A percentile compares a stretch with the other conserved stretches of the same genome.
These are phyloP conservation scores for Galerucella nymphaeae DNA, from an alignment of 2,888 invertebrate genomes.

Conservation along the genomic window DNA sequence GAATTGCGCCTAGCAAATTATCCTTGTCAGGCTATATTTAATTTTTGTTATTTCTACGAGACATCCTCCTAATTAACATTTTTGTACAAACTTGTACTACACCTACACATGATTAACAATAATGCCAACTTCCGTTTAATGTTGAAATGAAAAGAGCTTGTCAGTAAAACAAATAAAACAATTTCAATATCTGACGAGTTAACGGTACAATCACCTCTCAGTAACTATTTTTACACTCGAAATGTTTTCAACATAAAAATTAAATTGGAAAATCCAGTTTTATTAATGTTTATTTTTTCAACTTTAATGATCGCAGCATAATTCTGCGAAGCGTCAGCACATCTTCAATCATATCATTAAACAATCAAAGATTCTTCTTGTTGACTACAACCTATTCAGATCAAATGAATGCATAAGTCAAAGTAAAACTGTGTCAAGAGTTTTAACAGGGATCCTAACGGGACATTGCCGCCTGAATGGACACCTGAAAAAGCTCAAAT, in stretches of 20 bases:
- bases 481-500: no score
- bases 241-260: slow-evolving; percentile 6
- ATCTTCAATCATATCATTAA: no score
- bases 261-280: not conserved
- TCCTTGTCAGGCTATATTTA: not conserved
- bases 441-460: no score
- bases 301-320: not conserved
- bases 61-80: not conserved
- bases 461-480: no score
- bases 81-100: not conserved
- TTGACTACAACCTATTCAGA: no score
- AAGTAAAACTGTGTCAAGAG: no score
- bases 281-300: not conserved
- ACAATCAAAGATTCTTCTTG: no score
- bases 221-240: slow-evolving; percentile 2
- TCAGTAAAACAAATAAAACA: not conserved
- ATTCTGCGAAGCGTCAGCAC: no score
- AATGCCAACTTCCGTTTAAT: not conserved
- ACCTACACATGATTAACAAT: not conserved
- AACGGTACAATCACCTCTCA: slow-evolving; percentile 9
- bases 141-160: slow-evolving; percentile 1
- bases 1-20: not conserved
- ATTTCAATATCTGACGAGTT: not conserved
- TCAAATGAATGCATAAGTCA: no score
- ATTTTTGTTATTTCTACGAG: not conserved